Percentiles rank a stretch among this genome's conserved stretches.
Evolutionary conservation across 2,888 invertebrate species (phyloP).

Genomic region (Phengaris arion): DNA sequence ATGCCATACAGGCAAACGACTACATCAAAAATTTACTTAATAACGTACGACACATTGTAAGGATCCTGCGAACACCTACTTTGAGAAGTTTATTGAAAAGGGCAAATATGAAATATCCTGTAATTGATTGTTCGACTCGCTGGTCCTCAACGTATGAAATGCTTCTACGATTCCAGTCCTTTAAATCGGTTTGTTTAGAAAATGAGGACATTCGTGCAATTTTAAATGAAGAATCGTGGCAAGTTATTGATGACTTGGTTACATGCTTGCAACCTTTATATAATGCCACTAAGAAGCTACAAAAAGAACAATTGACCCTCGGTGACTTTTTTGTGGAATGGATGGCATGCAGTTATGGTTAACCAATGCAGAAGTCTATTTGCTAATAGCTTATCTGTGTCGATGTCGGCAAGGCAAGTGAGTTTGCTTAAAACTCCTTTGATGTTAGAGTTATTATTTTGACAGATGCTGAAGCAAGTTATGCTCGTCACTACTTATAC

Average conservation of each 20-base stretch:
- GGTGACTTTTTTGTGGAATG: constrained; percentile 23
- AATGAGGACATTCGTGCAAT: neutral
- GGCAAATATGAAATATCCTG: neutral
- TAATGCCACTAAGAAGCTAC: constrained; percentile 8
- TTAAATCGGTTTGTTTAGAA: neutral
- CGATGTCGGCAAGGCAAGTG: constrained; percentile 12
- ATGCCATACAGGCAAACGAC: neutral
- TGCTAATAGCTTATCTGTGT: constrained; percentile 11
- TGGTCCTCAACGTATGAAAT: no score
- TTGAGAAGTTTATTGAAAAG: constrained; percentile 18
- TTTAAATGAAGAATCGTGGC: constrained; percentile 9
- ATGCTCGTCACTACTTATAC: constrained; percentile 2
- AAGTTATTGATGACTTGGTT: constrained; percentile 4
- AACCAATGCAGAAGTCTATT: constrained; percentile 7
- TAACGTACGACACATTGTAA: neutral
- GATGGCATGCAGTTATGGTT: constrained; percentile 19
- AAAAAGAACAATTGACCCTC: constrained; percentile 22
- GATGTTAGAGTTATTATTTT: constrained; percentile 10
- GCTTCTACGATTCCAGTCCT: neutral
- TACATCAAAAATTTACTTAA: constrained; percentile 10
- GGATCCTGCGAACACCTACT: constrained; percentile 4
- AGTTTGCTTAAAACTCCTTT: constrained; percentile 22
- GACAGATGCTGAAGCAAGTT: constrained; percentile 3
- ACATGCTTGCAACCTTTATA: constrained; percentile 21
- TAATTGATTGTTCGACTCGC: constrained; percentile 27